Conservation (phyloP, 2,113 vertebrate species). For the Misgurnus mizolepis region DNA sequence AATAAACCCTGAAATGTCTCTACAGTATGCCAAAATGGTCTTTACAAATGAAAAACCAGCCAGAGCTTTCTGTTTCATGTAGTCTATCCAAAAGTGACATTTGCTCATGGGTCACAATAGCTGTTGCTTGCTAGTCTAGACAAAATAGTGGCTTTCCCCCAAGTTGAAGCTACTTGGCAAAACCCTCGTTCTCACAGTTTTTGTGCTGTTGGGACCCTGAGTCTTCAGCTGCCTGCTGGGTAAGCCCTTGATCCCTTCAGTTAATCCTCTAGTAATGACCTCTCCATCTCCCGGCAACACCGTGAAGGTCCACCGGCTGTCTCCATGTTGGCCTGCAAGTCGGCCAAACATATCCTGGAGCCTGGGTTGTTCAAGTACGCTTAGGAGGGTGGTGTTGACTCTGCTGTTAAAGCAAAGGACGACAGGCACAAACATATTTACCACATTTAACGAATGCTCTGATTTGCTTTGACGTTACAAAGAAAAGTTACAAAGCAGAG, state of each 20-base stretch:
- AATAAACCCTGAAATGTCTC: neutral
- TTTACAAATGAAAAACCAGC: conserved; percentile 3
- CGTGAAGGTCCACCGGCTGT: conserved; percentile 35
- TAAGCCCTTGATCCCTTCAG: conserved; percentile 53
- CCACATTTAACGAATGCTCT: neutral
- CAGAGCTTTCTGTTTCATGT: neutral
- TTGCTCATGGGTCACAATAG: conserved; percentile 34
- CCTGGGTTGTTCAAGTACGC: neutral
- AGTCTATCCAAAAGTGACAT: conserved; percentile 13
- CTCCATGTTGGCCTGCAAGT: neutral
- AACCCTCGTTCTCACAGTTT: conserved; percentile 52
- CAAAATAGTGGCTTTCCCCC: conserved; percentile 44
- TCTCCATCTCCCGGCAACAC: conserved; percentile 44
- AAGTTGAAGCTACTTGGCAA: conserved; percentile 19
- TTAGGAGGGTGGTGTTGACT: neutral
- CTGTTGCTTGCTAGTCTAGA: conserved; percentile 28
- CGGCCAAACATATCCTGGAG: conserved; percentile 33
- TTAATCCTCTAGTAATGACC: conserved; percentile 56
- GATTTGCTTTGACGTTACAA: conserved; percentile 3
- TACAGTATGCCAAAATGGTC: neutral
- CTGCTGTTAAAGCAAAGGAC: conserved; percentile 7
- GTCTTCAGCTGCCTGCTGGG: conserved; percentile 53
- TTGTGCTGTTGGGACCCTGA: conserved; percentile 20
- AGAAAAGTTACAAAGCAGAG: neutral
- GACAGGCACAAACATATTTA: neutral